These are phyloP conservation scores for Tragelaphus imberbis DNA, from an alignment of 2,113 vertebrate species.

Conservation along the genomic window DNA sequence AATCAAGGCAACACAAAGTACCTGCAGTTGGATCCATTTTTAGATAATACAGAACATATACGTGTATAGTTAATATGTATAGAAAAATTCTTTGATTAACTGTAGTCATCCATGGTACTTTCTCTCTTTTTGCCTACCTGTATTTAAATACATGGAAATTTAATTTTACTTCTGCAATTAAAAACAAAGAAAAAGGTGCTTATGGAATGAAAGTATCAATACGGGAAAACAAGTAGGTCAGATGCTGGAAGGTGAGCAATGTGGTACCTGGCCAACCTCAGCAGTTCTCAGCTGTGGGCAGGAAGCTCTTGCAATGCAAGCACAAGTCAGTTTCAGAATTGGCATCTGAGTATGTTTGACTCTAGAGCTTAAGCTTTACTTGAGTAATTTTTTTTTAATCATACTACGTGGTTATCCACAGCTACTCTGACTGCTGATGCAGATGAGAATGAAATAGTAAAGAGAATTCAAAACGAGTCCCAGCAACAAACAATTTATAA, in stretches of 20 bases:
- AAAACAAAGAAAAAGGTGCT: background rate
- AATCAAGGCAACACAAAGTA: background rate
- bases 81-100: background rate
- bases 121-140: background rate
- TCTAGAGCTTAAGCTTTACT: background rate
- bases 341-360: background rate
- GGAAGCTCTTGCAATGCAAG: background rate
- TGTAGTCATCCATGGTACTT: background rate
- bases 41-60: background rate
- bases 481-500: slow-evolving; percentile 27
- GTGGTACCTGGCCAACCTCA: background rate
- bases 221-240: background rate
- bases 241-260: background rate
- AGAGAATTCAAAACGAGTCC: slow-evolving; percentile 18
- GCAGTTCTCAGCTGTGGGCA: background rate
- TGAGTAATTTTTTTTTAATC: background rate
- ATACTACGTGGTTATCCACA: background rate
- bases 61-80: background rate
- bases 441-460: slow-evolving; percentile 31
- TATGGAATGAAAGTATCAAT: background rate
- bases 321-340: background rate
- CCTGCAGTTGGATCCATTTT: background rate
- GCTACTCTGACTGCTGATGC: background rate
- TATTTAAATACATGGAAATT: background rate
- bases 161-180: background rate